Evolutionary conservation across 2,797 vertebrate genomes (phyloP).

Genomic region (Knipowitschia caucasica): DNA sequence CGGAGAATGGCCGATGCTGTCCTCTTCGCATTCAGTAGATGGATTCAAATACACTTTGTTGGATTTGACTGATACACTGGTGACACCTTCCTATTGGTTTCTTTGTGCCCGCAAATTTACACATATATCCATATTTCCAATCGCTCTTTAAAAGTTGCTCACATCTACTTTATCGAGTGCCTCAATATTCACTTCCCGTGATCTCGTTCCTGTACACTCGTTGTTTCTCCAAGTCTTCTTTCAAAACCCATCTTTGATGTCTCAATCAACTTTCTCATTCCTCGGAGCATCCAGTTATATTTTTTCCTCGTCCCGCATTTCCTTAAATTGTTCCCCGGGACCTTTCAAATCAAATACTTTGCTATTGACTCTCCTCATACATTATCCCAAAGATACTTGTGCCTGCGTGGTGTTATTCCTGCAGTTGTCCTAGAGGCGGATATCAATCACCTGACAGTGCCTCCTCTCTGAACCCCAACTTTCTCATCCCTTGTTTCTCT

Average conservation of each 20-base stretch:
- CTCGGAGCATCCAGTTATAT: constrained; percentile 78
- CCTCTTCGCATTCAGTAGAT: constrained; percentile 88
- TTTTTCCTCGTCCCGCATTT: constrained; percentile 81
- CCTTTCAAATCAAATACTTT: constrained; percentile 87
- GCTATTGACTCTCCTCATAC: constrained; percentile 82
- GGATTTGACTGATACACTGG: constrained; percentile 82
- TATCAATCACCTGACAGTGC: constrained; percentile 89
- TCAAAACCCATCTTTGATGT: constrained; percentile 91
- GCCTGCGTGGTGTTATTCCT: constrained; percentile 77
- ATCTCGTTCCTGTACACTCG: constrained; percentile 84
- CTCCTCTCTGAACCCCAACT: constrained; percentile 83
- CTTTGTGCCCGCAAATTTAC: constrained; percentile 79
- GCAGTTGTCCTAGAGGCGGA: constrained; percentile 82
- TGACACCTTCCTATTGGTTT: constrained; percentile 86
- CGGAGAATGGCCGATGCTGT: constrained; percentile 87
- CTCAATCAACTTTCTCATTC: constrained; percentile 88
- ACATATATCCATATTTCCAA: constrained; percentile 88
- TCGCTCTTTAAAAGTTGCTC: constrained; percentile 79
- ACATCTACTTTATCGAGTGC: constrained; percentile 86
- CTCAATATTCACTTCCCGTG: constrained; percentile 82
- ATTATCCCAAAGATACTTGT: constrained; percentile 74
- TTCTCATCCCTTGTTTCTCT: constrained; percentile 78
- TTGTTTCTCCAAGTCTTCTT: constrained; percentile 87
- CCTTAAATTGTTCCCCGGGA: constrained; percentile 84
- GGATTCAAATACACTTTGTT: constrained; percentile 89